Evolutionary conservation across 2,797 vertebrate species (phyloP).

Genomic region (Austrolebias charrua): DNA sequence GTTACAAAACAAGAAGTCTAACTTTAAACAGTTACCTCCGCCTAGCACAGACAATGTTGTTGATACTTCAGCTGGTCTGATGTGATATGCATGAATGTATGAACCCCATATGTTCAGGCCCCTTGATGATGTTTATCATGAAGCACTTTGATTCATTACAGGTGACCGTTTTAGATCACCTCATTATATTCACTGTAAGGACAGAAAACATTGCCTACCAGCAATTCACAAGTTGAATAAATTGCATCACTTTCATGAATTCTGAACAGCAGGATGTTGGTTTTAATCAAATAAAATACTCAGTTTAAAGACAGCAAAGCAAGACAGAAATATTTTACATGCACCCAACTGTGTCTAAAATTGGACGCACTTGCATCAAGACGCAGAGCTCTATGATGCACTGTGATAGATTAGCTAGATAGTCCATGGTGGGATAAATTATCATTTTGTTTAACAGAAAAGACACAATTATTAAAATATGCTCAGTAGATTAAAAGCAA

Average conservation of each 20-base stretch:
- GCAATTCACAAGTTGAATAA: conserved; percentile 38
- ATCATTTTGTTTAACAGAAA: conserved; percentile 39
- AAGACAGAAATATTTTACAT: conserved; percentile 11
- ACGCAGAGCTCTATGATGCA: neutral
- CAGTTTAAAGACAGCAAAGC: conserved; percentile 5
- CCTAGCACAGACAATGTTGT: conserved; percentile 34
- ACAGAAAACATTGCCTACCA: conserved; percentile 47
- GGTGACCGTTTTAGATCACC: conserved; percentile 71
- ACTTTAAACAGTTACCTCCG: conserved; percentile 27
- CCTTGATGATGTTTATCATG: conserved; percentile 51
- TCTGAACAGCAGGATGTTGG: conserved; percentile 26
- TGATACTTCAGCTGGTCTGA: conserved; percentile 44
- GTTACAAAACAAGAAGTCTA: conserved; percentile 35
- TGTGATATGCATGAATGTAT: conserved; percentile 64
- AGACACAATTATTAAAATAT: conserved; percentile 1
- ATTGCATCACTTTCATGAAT: conserved; percentile 42
- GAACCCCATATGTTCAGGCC: conserved; percentile 45
- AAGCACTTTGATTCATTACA: conserved; percentile 64
- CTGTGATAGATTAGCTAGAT: conserved; percentile 13
- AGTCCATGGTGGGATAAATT: conserved; percentile 30
- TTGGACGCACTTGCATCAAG: conserved; percentile 30
- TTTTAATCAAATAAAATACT: conserved; percentile 32
- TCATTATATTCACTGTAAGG: conserved; percentile 50
- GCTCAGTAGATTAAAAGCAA: conserved; percentile 25
- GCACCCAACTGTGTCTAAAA: conserved; percentile 22